phyloP scores from a whole-genome alignment of 2,888 invertebrate genomes.

The Spodoptera picta region DNA sequence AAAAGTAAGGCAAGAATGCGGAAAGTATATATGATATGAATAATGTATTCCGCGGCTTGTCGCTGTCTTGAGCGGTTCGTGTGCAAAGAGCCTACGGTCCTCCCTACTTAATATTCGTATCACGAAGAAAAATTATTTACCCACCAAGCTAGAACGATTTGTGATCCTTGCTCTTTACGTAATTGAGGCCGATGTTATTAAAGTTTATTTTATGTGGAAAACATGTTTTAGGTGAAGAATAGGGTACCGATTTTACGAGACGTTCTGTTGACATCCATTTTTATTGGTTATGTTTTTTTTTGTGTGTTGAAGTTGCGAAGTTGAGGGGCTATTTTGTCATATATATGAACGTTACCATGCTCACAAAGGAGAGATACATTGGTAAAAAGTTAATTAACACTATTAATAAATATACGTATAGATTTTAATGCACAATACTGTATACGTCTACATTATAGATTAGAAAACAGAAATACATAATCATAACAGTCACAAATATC shows the following conservation, averaged over 20 bases:
- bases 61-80: conserved; percentile 11
- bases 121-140: conserved; percentile 62
- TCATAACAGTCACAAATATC: conserved; percentile 1
- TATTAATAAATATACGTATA: too few species aligned
- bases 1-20: not conserved
- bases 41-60: conserved; percentile 24
- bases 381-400: too few species aligned
- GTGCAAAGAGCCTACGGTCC: conserved; percentile 16
- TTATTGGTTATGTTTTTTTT: conserved; percentile 10
- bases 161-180: conserved; percentile 54
- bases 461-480: not conserved
- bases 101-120: conserved; percentile 45
- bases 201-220: conserved; percentile 42
- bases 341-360: too few species aligned
- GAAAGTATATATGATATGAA: conserved; percentile 19
- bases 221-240: conserved; percentile 42
- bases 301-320: not conserved
- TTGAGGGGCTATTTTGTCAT: conserved; percentile 5
- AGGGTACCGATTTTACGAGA: conserved; percentile 39
- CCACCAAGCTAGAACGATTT: conserved; percentile 54
- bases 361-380: too few species aligned
- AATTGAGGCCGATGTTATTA: conserved; percentile 52
- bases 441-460: too few species aligned
- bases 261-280: conserved; percentile 24
- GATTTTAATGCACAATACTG: too few species aligned